These are phyloP conservation scores for Hirtodrosophila confusa DNA, from an alignment of 2,888 invertebrate genomes.

Conservation along the genomic window DNA sequence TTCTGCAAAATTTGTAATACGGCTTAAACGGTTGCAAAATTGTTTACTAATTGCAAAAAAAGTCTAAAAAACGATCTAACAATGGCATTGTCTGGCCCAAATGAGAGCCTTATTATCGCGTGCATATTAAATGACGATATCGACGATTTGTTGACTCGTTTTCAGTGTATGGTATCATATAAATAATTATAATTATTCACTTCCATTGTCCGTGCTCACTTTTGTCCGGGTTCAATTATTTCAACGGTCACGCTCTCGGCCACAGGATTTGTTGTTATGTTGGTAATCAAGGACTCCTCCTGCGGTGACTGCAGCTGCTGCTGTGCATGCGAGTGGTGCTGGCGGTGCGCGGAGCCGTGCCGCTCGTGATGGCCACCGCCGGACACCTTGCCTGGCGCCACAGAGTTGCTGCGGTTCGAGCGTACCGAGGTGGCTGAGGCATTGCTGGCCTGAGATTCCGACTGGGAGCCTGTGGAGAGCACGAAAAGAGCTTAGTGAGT, in stretches of 20 bases:
- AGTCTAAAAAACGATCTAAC: conserved; percentile 56
- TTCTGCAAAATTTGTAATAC: conserved; percentile 53
- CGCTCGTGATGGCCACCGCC: conserved; percentile 70
- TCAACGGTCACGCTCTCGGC: conserved; percentile 90
- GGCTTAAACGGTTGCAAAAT: conserved; percentile 47
- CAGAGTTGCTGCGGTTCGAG: conserved; percentile 86
- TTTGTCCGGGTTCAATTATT: conserved; percentile 89
- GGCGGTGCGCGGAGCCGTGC: conserved; percentile 71
- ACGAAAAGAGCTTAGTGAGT: conserved; percentile 13
- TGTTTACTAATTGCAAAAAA: conserved; percentile 60
- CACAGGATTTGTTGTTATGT: conserved; percentile 84
- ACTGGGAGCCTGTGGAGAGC: conserved; percentile 51
- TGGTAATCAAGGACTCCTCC: conserved; percentile 80
- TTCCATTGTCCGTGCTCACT: conserved; percentile 32
- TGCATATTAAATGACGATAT: conserved; percentile 61
- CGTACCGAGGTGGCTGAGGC: conserved; percentile 90
- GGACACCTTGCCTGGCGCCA: conserved; percentile 78
- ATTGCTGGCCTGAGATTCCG: conserved; percentile 89
- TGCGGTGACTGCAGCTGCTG: conserved; percentile 74
- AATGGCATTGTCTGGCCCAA: conserved; percentile 54
- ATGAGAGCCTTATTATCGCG: conserved; percentile 60
- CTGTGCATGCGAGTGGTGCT: conserved; percentile 62
- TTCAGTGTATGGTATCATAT: conserved; percentile 31
- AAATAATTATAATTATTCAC: conserved; percentile 1
- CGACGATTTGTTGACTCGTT: conserved; percentile 50